phyloP scores from a whole-genome alignment of 2,888 invertebrate genomes.

The Tridacna gigas region DNA sequence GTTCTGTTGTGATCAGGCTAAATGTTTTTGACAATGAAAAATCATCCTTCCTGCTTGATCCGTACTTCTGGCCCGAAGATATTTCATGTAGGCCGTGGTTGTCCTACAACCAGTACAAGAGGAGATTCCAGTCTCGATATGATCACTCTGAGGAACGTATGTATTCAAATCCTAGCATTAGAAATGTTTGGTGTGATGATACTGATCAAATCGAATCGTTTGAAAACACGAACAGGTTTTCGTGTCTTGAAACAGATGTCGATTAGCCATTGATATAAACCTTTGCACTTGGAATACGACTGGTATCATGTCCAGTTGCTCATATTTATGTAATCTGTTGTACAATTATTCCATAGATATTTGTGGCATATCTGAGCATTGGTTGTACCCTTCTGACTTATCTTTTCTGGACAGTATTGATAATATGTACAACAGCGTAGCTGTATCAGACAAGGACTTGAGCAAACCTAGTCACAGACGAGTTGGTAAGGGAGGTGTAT shows the following conservation, averaged over 20 bases:
- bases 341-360: conserved; percentile 9
- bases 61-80: not conserved
- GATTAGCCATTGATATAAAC: not conserved
- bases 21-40: conserved; percentile 7
- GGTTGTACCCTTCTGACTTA: conserved; percentile 20
- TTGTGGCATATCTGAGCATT: conserved; percentile 42
- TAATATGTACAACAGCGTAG: conserved; percentile 23
- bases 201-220: not conserved
- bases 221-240: not conserved
- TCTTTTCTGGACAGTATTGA: conserved; percentile 21
- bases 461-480: not conserved
- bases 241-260: not conserved
- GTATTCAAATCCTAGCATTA: too few species aligned
- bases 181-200: not conserved
- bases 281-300: conserved; percentile 33
- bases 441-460: conserved; percentile 14
- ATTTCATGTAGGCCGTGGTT: conserved; percentile 9
- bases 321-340: conserved; percentile 19
- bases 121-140: not conserved
- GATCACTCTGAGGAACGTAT: not conserved
- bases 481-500: conserved; percentile 15
- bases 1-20: not conserved
- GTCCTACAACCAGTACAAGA: not conserved
- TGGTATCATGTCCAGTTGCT: conserved; percentile 33
- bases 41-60: not conserved